Evolutionary conservation across 2,888 invertebrate species (phyloP), one percentile per base, ranked within the genome.

Genomic region (Xanthostigma xanthostigma): DNA sequence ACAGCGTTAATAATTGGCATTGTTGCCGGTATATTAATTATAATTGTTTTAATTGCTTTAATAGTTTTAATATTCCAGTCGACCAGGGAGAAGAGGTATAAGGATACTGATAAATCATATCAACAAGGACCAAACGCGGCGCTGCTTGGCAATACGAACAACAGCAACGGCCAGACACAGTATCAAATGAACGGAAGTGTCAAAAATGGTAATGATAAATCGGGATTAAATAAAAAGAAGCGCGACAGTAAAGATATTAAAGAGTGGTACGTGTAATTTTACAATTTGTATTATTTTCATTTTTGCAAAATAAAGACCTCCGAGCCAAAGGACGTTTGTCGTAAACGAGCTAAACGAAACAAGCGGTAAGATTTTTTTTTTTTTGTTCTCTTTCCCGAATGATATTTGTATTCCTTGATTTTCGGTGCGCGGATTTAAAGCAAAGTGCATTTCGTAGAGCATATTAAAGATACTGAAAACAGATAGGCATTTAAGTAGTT

Each of bases 231-330:
- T 50, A 47, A 66, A 53, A 77, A 84, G 68, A 87, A 88, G 62
- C 76, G 80, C 53, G 79, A 81, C 64, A 78, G 84, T 53, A 89
- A 90, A 75, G 90, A 91, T 65, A 88, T 93, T 64, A 93, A 93
- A 73, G 93, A 93, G 76, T 93, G 93, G 93, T 93, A 93, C 69
- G 93, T 93, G 69, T 92, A 84, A 27, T 27, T 27, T 27, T 27
- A 27, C 27, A 27, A 27, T 27, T 27, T 27, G 5, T 27, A 27
- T 27, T 27, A 27, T 27, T 27, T 27, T 27, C 27, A 27, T 27
- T 27, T 27, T 27, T 27, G 27, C 27, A 27, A 27, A 27, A 27
- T 27, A 27, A 27, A 27, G 27, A 27, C 27, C 27, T 27, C 27
- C 27, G 27, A 27, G 27, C 27, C 27, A 27, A 27, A 27, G 27